These are phyloP conservation scores for Prosopocoilus inquinatus DNA, from an alignment of 2,888 invertebrate genomes.

Conservation along the genomic window DNA sequence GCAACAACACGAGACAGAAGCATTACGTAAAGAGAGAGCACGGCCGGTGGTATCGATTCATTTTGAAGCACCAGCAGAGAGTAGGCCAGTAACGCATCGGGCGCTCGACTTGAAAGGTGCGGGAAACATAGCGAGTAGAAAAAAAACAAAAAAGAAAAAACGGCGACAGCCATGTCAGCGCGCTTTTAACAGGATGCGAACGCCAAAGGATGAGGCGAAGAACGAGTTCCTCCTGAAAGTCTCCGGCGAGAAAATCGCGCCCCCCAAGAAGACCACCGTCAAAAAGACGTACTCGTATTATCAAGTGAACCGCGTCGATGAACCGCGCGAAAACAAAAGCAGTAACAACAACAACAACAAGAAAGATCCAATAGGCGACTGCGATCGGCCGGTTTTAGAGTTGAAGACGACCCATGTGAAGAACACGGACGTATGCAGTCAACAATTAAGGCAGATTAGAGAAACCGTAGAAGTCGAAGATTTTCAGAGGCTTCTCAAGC, in stretches of 20 bases:
- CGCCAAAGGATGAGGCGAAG: too few species aligned
- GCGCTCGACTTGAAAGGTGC: too few species aligned
- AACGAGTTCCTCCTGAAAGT: background rate
- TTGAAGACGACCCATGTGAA: constrained; percentile 38
- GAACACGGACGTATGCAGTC: constrained; percentile 33
- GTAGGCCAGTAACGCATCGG: too few species aligned
- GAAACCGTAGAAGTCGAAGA: constrained; percentile 62
- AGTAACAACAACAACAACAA: constrained; percentile 8
- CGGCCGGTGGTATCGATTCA: too few species aligned
- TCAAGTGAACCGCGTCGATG: background rate
- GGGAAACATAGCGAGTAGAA: too few species aligned
- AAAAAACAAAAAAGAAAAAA: too few species aligned
- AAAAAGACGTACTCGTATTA: background rate
- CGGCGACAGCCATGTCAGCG: too few species aligned
- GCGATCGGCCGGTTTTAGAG: constrained; percentile 9
- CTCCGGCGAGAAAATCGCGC: constrained; percentile 13
- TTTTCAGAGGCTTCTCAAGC: constrained; percentile 63
- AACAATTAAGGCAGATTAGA: constrained; percentile 54
- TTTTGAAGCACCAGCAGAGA: too few species aligned
- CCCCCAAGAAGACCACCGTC: background rate
- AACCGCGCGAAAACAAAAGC: background rate
- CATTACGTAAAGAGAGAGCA: too few species aligned
- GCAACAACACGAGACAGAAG: too few species aligned
- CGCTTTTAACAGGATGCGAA: too few species aligned
- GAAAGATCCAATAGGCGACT: constrained; percentile 7